Evolutionary conservation across 2,113 vertebrate species (phyloP), one percentile per base, ranked within the genome.

Genomic region (Sinocyclocheilus grahami): DNA sequence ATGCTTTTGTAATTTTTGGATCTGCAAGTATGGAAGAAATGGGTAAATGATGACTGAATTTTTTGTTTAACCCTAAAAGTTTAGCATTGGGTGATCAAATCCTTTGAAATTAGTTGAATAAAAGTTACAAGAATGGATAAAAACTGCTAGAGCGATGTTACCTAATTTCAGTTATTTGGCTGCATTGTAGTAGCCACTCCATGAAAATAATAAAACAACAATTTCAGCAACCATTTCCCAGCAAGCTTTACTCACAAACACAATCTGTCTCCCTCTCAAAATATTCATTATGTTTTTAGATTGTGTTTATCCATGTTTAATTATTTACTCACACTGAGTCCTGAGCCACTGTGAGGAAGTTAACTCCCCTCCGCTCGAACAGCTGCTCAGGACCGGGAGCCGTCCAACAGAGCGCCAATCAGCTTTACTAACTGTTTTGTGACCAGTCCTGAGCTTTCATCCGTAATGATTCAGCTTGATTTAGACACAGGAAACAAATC

Each of bases 401-500:
- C 46, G 8, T 16, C 74, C 53, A n/a, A 81, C 51, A 78, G 24
- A 39, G 48, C 30, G 55, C n/a, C 48, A 72, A 65, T 78, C 24
- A 22, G 33, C 74, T 62, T 69, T 14, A 55, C 78, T 71, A 71
- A 83, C 81, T 71, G 81, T 37, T 85, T 75, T 72, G 46, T 65
- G 48, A 37, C 51, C 53, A 48, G 69, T 58, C 55, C 67, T 33
- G 79, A 75, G 58, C 74, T 83, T 86, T 67, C 62, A 27, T 82
- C 67, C 78, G 27, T 37, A 65, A 71, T 62, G 65, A 77, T 87
- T 77, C 76, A 82, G 51, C 39, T 27, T 78, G 72, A 71, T 79
- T 87, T 76, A 75, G 87, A 60, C 22, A 85, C 39, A 63, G 81
- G 78, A 80, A 83, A 76, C 84, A 77, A 82, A 84, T 83, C 84